phyloP scores from a whole-genome alignment of 2,888 invertebrate species.

The Mesochorus sp. region DNA sequence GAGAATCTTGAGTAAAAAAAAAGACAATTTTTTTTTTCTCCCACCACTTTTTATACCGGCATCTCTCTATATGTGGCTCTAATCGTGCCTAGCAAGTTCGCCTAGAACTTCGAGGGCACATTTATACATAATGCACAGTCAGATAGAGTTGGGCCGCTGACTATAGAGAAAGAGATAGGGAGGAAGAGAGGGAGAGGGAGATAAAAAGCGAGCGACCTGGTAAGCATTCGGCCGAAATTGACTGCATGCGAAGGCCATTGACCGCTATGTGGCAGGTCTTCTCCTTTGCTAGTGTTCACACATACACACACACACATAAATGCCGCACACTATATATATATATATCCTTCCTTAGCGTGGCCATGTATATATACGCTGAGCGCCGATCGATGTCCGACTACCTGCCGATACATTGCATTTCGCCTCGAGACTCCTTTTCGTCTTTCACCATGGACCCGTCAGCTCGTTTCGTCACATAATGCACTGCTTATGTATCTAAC shows the following conservation, averaged over 20 bases:
- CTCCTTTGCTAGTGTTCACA: constrained; percentile 39
- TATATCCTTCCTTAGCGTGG: neutral
- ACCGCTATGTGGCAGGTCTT: constrained; percentile 62
- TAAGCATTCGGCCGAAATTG: constrained; percentile 60
- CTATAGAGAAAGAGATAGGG: neutral
- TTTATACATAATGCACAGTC: constrained; percentile 33
- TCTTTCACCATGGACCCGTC: constrained; percentile 13
- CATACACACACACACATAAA: no score
- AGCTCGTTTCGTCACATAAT: constrained; percentile 23
- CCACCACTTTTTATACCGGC: no score
- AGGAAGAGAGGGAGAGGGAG: constrained; percentile 5
- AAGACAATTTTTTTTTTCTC: neutral
- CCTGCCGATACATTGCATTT: constrained; percentile 49
- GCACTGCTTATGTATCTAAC: neutral
- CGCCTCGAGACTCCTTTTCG: constrained; percentile 3
- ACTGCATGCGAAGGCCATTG: constrained; percentile 67
- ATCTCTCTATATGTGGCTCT: neutral
- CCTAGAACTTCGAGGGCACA: constrained; percentile 40
- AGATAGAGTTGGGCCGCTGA: neutral
- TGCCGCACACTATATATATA: constrained; percentile 16
- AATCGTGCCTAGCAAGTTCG: constrained; percentile 20
- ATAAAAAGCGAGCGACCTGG: constrained; percentile 38
- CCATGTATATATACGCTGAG: neutral
- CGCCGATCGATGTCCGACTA: constrained; percentile 37
- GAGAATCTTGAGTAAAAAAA: constrained; percentile 18